Conservation (phyloP, 35 echinoderm and acorn worm genomes). For the Strongylocentrotus purpuratus region DNA sequence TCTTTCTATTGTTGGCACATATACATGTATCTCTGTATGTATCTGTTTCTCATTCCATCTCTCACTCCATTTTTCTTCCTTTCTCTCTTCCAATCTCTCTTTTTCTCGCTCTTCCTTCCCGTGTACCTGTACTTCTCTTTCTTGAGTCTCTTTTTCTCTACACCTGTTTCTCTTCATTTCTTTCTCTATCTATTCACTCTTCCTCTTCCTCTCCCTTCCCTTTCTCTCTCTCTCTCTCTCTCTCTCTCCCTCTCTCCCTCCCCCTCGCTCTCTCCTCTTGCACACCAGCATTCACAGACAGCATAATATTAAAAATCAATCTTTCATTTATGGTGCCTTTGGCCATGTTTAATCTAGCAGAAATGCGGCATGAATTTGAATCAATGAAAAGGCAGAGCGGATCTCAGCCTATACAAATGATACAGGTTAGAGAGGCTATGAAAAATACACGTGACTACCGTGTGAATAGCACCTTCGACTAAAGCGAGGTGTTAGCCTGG, state of each 20-base stretch:
- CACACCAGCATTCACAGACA: not conserved
- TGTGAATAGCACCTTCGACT: conserved; percentile 9
- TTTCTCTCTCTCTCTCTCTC: not conserved
- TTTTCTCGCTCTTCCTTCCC: not conserved
- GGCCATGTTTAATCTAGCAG: conserved; percentile 10
- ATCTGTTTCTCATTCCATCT: not conserved
- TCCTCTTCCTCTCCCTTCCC: not conserved
- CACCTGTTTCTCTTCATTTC: not conserved
- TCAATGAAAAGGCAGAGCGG: not conserved
- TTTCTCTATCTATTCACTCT: not conserved
- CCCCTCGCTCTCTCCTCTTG: not conserved
- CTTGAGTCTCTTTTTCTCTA: not conserved
- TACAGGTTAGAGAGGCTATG: not conserved
- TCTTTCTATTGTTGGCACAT: too few relatives aligned
- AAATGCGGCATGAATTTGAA: conserved; percentile 11
- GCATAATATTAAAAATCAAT: conserved; percentile 5
- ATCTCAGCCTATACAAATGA: not conserved
- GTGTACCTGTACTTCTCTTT: not conserved
- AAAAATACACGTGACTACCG: not conserved
- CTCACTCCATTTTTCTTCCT: not conserved
- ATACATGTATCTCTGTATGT: too few relatives aligned
- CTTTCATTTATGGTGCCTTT: conserved; percentile 17
- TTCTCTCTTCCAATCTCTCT: not conserved
- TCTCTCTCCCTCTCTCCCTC: not conserved
- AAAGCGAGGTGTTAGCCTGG: not conserved